Evolutionary conservation across 2,888 invertebrate genomes (phyloP).

Genomic region (Chloroclysta siterata): DNA sequence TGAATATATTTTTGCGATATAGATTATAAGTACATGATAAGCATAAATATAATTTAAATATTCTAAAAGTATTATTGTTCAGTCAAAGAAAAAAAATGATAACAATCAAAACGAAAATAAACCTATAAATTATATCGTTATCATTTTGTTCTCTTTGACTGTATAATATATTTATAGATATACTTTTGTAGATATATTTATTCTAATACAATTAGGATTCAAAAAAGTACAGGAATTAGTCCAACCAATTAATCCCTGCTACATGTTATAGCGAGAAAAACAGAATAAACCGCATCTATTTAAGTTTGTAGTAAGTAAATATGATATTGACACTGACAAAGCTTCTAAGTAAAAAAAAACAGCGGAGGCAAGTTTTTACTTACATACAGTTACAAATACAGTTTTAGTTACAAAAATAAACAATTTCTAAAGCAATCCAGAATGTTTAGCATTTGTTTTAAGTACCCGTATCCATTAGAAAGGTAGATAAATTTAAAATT

Average conservation of each 20-base stretch:
- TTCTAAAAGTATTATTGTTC: background rate
- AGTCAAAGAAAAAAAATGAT: conserved; percentile 40
- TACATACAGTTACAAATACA: conserved; percentile 18
- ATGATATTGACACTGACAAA: background rate
- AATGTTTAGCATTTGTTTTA: conserved; percentile 19
- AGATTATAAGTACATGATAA: background rate
- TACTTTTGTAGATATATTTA: background rate
- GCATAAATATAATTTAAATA: background rate
- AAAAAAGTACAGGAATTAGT: conserved; percentile 50
- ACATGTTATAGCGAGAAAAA: conserved; percentile 3
- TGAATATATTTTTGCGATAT: background rate
- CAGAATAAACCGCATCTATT: conserved; percentile 2
- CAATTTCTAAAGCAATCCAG: conserved; percentile 9
- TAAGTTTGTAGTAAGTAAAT: too few species aligned
- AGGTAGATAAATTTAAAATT: conserved; percentile 31
- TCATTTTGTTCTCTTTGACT: conserved; percentile 38
- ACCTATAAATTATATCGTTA: conserved; percentile 33
- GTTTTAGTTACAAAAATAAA: too few species aligned
- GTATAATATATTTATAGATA: background rate
- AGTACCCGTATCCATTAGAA: conserved; percentile 27
- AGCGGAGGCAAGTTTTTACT: background rate
- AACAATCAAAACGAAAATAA: conserved; percentile 30
- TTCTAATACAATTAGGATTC: background rate
- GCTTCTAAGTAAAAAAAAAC: conserved; percentile 3
- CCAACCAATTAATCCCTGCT: conserved; percentile 62